phyloP scores from a whole-genome alignment of 2,888 invertebrate genomes.

The Conchocele bisecta region DNA sequence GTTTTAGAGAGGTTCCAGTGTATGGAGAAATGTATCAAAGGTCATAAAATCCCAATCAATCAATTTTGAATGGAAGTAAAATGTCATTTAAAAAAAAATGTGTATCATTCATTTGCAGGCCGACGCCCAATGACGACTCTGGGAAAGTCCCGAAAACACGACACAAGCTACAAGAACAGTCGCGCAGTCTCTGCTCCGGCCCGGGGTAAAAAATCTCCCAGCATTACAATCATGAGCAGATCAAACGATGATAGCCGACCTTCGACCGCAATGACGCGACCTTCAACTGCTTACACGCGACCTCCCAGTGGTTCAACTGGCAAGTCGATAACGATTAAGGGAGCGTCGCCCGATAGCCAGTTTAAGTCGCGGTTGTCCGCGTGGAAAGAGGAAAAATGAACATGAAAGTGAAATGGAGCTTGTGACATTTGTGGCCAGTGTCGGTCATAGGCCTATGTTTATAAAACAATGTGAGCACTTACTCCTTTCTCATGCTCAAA shows the following conservation, averaged over 20 bases:
- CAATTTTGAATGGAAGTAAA: too few species aligned
- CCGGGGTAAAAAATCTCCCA: slow-evolving; percentile 59
- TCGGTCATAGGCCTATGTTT: too few species aligned
- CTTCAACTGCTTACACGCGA: slow-evolving; percentile 51
- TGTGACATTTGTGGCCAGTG: too few species aligned
- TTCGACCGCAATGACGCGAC: slow-evolving; percentile 53
- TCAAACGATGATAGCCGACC: slow-evolving; percentile 61
- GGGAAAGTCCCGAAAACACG: slow-evolving; percentile 44
- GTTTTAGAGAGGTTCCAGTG: too few species aligned
- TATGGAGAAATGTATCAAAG: too few species aligned
- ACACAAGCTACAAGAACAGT: slow-evolving; percentile 25
- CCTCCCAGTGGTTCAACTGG: slow-evolving; percentile 55
- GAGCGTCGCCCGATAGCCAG: slow-evolving; percentile 58
- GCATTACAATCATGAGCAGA: slow-evolving; percentile 54
- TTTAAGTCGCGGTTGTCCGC: slow-evolving; percentile 61
- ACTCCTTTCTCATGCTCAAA: too few species aligned
- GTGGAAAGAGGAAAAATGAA: slow-evolving; percentile 61
- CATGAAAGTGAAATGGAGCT: too few species aligned
- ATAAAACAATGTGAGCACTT: too few species aligned
- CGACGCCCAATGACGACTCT: slow-evolving; percentile 58
- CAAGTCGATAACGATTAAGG: slow-evolving; percentile 53
- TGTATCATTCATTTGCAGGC: slow-evolving; percentile 20
- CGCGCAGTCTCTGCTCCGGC: slow-evolving; percentile 65
- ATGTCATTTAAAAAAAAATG: background rate
- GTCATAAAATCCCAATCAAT: too few species aligned